Evolutionary conservation across 2,888 invertebrate genomes (phyloP).

Genomic region (Mongoloraphidia duomilia): DNA sequence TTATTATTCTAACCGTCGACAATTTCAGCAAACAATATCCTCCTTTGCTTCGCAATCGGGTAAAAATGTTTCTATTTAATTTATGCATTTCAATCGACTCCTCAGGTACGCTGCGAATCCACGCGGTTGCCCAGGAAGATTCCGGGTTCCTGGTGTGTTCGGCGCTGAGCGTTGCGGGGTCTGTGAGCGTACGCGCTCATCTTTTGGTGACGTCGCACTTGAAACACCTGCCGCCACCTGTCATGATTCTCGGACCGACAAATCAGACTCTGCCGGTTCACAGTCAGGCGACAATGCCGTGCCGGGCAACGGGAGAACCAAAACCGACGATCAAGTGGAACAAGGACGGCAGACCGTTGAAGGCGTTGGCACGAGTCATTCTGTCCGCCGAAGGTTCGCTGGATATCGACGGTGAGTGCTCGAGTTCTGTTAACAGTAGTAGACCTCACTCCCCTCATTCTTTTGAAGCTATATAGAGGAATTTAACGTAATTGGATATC

Average conservation of each 20-base stretch:
- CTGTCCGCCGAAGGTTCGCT: slow-evolving; percentile 56
- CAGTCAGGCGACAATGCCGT: slow-evolving; percentile 66
- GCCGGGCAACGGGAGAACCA: slow-evolving; percentile 60
- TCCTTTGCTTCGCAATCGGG: too few relatives aligned
- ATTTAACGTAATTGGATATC: too few relatives aligned
- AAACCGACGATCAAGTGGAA: slow-evolving; percentile 59
- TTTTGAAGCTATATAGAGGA: too few relatives aligned
- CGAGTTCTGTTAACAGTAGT: too few relatives aligned
- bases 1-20: too few relatives aligned
- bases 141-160: slow-evolving; percentile 77
- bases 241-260: slow-evolving; percentile 72
- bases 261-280: slow-evolving; percentile 74
- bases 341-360: slow-evolving; percentile 51
- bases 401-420: slow-evolving; percentile 54
- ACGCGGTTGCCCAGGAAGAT: slow-evolving; percentile 50
- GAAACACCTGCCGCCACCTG: slow-evolving; percentile 69
- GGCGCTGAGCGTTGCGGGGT: slow-evolving; percentile 89
- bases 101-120: slow-evolving; percentile 44
- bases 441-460: too few relatives aligned
- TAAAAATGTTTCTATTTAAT: too few relatives aligned
- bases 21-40: too few relatives aligned
- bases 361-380: slow-evolving; percentile 31
- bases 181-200: slow-evolving; percentile 71
- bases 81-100: too few relatives aligned
- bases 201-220: slow-evolving; percentile 64